Percentiles rank a stretch among this genome's conserved stretches.
These are phyloP conservation scores for Conomelus anceps DNA, from an alignment of 2,888 invertebrate genomes.

Conservation along the genomic window DNA sequence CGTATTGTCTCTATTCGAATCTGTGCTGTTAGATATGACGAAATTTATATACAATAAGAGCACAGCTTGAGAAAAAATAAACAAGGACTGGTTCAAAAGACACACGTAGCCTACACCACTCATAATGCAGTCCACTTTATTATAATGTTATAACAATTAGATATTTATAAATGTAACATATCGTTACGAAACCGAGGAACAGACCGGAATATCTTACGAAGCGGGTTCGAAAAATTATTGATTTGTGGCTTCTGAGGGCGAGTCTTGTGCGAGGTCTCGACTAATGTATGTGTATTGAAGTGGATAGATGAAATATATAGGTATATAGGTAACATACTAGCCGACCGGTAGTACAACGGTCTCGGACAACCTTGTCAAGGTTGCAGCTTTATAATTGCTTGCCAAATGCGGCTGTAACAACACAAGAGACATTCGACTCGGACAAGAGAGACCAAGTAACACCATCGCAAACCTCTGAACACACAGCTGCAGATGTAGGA, in stretches of 20 bases:
- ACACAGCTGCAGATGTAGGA: background rate
- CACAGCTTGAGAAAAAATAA: background rate
- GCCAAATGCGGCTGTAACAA: background rate
- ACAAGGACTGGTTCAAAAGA: background rate
- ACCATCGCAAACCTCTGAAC: background rate
- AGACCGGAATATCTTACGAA: background rate
- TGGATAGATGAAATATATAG: background rate
- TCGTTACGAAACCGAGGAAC: background rate
- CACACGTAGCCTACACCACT: too few relatives aligned
- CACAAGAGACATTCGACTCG: background rate
- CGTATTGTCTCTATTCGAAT: background rate
- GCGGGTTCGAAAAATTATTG: background rate
- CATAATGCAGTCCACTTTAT: background rate
- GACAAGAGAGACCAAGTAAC: too few relatives aligned
- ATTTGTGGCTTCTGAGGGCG: background rate
- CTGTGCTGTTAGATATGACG: background rate
- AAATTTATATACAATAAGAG: background rate
- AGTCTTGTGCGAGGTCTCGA: background rate
- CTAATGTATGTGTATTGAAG: background rate
- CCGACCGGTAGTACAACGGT: background rate
- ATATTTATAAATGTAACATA: background rate
- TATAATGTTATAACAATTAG: background rate
- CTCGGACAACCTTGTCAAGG: background rate
- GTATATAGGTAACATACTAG: background rate
- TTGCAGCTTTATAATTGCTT: background rate